phyloP scores from a whole-genome alignment of 2,797 vertebrate genomes.

The Liparis tanakae region DNA sequence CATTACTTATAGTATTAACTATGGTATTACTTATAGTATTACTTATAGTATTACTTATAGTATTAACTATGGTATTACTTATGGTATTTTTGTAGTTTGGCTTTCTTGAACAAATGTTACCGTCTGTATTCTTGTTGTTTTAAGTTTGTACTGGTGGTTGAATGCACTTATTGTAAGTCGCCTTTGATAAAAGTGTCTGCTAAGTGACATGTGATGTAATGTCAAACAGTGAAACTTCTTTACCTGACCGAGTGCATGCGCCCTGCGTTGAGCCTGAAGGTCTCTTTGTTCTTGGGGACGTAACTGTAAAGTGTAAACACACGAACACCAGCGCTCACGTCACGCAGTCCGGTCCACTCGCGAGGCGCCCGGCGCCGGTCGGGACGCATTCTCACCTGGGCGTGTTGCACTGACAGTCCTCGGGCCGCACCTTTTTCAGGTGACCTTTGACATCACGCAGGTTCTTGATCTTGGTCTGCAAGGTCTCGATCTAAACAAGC shows the following conservation, averaged over 20 bases:
- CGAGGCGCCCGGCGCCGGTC: background rate
- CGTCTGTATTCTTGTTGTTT: no score
- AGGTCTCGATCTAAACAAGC: conserved; percentile 91
- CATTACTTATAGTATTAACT: no score
- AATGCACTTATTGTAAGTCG: no score
- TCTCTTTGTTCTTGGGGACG: conserved; percentile 85
- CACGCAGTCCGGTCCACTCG: background rate
- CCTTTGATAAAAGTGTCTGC: no score
- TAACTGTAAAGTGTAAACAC: conserved; percentile 87
- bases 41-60: no score
- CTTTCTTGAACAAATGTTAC: no score
- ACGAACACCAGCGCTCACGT: conserved; percentile 29
- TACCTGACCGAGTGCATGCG: conserved; percentile 89
- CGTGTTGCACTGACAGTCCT: conserved; percentile 93
- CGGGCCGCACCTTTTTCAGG: conserved; percentile 94
- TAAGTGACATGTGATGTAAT: no score
- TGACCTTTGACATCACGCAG: conserved; percentile 96
- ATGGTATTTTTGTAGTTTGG: no score
- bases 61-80: no score
- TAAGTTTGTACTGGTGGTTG: no score
- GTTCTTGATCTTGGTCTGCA: conserved; percentile 99
- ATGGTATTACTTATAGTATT: no score
- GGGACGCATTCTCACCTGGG: conserved; percentile 83
- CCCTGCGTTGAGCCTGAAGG: conserved; percentile 82
- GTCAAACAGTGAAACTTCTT: background rate